Base-by-base conservation (phyloP, 2,797 vertebrate species). In the Lagodon rhomboides region DNA sequence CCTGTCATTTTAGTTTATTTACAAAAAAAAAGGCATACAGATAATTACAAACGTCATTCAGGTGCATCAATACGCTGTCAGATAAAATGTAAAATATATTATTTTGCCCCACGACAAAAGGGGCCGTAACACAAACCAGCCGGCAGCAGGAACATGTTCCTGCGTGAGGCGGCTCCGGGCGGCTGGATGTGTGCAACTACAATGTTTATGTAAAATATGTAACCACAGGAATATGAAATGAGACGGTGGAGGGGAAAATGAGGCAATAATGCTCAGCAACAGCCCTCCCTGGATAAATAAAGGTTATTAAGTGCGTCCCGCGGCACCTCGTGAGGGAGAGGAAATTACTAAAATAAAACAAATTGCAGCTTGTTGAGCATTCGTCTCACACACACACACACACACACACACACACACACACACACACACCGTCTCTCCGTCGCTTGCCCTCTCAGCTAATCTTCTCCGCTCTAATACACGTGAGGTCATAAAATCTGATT, bases 401-500 rank as follows among this genome's bases (percentile, higher is more conserved):
- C 70, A 58, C 68, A 58, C 68, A n/a, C 44, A 46, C 56, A 46
- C 51, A 43, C 47, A 23, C n/a, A 53, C 82, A 51, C 70, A 56
- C 82, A 51, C 70, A 58, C 82, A 49, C 70, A 60, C 82, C 51
- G 50, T 60, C 83, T 78, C 70, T 54, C 78, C 71, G 38, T 72
- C 47, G 23, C 68, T 53, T n/a, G 69, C 46, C 62, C 75, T 72
- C 84, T 84, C 80, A 72, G 82, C 88, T 89, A 87, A 92, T 91
- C 88, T 83, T 55, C 87, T 84, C 66, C n/a, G 68, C 87, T 88
- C 82, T 55, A 56, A 88, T 83, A 84, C 65, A 23, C 63, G 50
- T 75, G 63, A 56, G 87, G 83, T 89, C 87, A 82, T 90, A 78
- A 91, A 92, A 89, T 84, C 84, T 87, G 89, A 92, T 92, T 85